phyloP scores from a whole-genome alignment of 1,140 invertebrate species.

The Drosophila saltans region DNA sequence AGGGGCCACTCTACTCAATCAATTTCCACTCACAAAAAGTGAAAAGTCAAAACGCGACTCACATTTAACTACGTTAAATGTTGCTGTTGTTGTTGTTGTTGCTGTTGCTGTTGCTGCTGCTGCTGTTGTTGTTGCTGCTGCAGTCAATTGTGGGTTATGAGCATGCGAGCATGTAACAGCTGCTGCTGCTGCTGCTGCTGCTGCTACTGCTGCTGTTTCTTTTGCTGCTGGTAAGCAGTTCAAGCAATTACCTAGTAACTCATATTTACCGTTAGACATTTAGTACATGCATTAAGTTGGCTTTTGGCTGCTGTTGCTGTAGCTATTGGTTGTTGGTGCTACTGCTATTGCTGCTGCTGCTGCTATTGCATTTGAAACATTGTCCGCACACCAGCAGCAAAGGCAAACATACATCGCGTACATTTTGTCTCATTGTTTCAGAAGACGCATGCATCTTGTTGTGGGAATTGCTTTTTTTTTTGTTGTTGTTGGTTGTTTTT shows the following conservation, averaged over 20 bases:
- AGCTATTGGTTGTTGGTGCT: not conserved
- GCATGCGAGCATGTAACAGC: conserved; percentile 51
- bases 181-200: conserved; percentile 42
- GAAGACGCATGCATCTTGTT: conserved; percentile 73
- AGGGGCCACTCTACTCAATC: conserved; percentile 73
- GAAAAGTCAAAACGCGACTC: conserved; percentile 71
- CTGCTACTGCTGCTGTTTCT: conserved; percentile 50
- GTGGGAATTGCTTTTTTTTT: conserved; percentile 62
- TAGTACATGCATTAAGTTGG: conserved; percentile 78
- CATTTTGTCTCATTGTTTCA: conserved; percentile 79
- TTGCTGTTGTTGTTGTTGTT: conserved; percentile 38
- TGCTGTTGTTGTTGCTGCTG: conserved; percentile 47
- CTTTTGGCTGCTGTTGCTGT: conserved; percentile 37
- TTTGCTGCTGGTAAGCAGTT: conserved; percentile 59
- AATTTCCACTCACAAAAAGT: conserved; percentile 76
- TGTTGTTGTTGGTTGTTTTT: conserved; percentile 29
- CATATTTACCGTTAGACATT: conserved; percentile 79
- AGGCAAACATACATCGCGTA: conserved; percentile 45
- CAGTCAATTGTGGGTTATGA: conserved; percentile 58
- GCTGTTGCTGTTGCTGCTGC: conserved; percentile 38
- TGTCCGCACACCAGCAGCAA: conserved; percentile 51
- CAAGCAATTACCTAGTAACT: conserved; percentile 79
- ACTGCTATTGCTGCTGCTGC: conserved; percentile 37
- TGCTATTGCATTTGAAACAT: conserved; percentile 49
- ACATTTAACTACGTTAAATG: conserved; percentile 20